A percentile compares a stretch with the other conserved stretches of the same genome.
phyloP scores from a whole-genome alignment of 2,113 vertebrate species.

The Redunca redunca region DNA sequence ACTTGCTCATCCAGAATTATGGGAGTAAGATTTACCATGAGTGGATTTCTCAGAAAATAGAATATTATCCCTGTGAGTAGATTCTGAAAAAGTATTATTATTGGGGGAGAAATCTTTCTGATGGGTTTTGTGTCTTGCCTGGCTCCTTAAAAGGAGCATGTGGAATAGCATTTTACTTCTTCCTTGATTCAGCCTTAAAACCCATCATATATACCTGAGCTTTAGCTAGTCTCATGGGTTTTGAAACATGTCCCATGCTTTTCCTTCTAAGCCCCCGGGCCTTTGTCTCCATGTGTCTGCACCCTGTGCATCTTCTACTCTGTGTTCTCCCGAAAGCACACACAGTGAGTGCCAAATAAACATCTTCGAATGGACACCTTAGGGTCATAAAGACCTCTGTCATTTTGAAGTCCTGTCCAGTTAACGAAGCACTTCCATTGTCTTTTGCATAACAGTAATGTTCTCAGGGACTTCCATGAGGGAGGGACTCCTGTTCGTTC shows the following conservation, averaged over 20 bases:
- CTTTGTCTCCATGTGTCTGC: accelerated
- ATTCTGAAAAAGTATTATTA: background rate
- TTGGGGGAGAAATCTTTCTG: background rate
- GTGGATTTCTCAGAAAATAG: background rate
- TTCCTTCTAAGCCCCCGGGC: background rate
- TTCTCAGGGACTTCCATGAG: background rate
- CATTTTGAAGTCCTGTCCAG: background rate
- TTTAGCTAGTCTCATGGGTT: background rate
- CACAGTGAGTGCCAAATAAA: background rate
- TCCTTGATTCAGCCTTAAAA: background rate
- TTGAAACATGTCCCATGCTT: background rate
- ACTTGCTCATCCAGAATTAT: background rate
- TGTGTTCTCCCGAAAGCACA: background rate
- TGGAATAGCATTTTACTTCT: background rate
- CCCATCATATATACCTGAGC: background rate
- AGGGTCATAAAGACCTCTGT: background rate
- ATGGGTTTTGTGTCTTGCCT: background rate
- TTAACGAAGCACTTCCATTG: background rate
- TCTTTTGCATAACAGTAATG: background rate
- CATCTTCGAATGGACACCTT: background rate
- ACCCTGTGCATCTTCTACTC: background rate
- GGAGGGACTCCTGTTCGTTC: background rate
- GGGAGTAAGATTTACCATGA: background rate
- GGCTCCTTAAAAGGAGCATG: background rate
- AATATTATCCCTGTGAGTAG: background rate